A percentile compares a stretch with the other conserved stretches of the same genome.
Conservation (phyloP, 2,797 vertebrate genomes). For the Limnodromus scolopaceus region DNA sequence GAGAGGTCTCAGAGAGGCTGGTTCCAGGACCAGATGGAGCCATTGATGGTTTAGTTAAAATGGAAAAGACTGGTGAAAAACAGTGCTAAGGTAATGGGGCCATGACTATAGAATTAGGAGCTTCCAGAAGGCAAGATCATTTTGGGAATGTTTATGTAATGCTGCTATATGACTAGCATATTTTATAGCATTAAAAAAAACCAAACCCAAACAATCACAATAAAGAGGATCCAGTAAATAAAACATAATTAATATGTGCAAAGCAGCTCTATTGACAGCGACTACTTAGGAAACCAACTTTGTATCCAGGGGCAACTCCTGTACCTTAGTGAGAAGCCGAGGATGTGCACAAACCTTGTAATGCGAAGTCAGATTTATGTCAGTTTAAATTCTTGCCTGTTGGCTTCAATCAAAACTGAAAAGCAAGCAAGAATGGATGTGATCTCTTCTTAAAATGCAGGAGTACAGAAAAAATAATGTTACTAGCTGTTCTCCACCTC, state of each 20-base stretch:
- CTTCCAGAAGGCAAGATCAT: not conserved
- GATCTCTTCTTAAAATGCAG: conserved; percentile 17
- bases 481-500: conserved; percentile 40
- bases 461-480: not conserved
- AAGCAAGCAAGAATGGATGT: not conserved
- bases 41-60: not conserved
- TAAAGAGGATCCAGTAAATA: not conserved
- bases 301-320: not conserved
- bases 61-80: not conserved
- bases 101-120: not conserved
- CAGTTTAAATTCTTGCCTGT: conserved; percentile 1
- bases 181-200: not conserved
- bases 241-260: not conserved
- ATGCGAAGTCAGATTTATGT: not conserved
- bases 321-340: not conserved
- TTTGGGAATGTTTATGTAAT: not conserved
- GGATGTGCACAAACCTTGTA: not conserved
- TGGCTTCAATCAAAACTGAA: conserved; percentile 24
- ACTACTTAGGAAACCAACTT: not conserved
- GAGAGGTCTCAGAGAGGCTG: not conserved
- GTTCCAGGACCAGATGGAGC: not conserved
- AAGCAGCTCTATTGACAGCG: not conserved
- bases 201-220: not conserved
- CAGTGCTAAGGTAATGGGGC: not conserved
- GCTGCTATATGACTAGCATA: not conserved